Conservation (phyloP, 2,888 invertebrate species). For the Calameuta filiformis region DNA sequence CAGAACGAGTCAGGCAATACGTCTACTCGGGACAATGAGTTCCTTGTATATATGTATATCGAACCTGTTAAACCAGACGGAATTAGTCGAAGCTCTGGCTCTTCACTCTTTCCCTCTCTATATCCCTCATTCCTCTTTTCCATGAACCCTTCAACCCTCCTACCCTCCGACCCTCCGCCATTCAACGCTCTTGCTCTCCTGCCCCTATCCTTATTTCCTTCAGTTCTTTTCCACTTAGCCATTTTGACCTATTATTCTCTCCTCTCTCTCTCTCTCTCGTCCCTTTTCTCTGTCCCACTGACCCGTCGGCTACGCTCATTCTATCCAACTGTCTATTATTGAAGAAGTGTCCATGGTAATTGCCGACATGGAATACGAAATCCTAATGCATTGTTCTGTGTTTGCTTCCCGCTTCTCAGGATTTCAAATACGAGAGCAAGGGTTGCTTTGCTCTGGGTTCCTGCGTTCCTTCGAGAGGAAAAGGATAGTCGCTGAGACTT, state of each 20-base stretch:
- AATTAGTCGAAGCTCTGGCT: conserved; percentile 4
- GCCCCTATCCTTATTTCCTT: no score
- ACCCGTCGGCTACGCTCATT: not conserved
- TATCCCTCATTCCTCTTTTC: not conserved
- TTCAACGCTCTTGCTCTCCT: not conserved
- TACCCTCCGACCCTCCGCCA: not conserved
- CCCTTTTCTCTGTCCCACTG: not conserved
- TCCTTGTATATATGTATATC: not conserved
- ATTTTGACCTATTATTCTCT: no score
- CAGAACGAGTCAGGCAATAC: not conserved
- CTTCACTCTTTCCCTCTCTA: not conserved
- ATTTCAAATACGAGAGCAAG: no score
- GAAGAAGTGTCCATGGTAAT: no score
- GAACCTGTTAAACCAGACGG: conserved; percentile 16
- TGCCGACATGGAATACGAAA: no score
- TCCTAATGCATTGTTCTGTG: not conserved
- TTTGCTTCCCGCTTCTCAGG: not conserved
- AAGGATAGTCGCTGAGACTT: conserved; percentile 11
- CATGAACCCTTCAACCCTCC: not conserved
- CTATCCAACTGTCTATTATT: no score
- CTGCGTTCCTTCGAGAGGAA: conserved; percentile 7
- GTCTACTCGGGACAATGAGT: not conserved
- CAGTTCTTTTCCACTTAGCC: no score
- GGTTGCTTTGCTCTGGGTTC: no score
- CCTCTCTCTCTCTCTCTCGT: not conserved